phyloP scores from a whole-genome alignment of 2,888 invertebrate species.

The Harpalus rufipes region DNA sequence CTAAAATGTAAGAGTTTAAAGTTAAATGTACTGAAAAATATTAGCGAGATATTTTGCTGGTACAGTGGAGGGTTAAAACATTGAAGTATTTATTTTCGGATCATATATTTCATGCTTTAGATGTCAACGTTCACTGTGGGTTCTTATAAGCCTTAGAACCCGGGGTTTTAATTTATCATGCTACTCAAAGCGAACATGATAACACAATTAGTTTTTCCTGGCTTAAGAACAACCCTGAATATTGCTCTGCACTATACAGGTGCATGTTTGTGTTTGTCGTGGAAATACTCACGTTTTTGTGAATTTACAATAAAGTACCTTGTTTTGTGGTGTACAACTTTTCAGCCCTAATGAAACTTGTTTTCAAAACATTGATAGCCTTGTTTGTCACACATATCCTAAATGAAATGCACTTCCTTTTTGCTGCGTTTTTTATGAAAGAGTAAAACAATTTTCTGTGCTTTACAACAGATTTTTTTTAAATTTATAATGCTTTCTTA shows the following conservation, averaged over 20 bases:
- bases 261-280: slow-evolving; percentile 35
- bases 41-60: slow-evolving; percentile 45
- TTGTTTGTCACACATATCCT: slow-evolving; percentile 23
- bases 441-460: not conserved
- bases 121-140: slow-evolving; percentile 37
- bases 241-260: slow-evolving; percentile 26
- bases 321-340: slow-evolving; percentile 12
- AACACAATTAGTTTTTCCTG: slow-evolving; percentile 57
- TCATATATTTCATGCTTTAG: slow-evolving; percentile 52
- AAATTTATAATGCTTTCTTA: not conserved
- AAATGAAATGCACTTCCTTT: slow-evolving; percentile 20
- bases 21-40: slow-evolving; percentile 59
- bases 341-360: slow-evolving; percentile 37
- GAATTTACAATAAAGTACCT: slow-evolving; percentile 4
- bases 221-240: slow-evolving; percentile 14
- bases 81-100: slow-evolving; percentile 59
- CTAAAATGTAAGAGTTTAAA: slow-evolving; percentile 50
- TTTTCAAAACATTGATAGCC: slow-evolving; percentile 24
- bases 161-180: slow-evolving; percentile 55
- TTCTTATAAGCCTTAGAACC: slow-evolving; percentile 29
- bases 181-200: slow-evolving; percentile 47
- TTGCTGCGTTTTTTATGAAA: not conserved
- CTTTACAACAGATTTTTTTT: not conserved
- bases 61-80: slow-evolving; percentile 33
- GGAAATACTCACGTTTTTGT: slow-evolving; percentile 23